Evolutionary conservation across 2,113 vertebrate species (phyloP), one percentile per base, ranked within the genome.

Genomic region (Fulica atra): DNA sequence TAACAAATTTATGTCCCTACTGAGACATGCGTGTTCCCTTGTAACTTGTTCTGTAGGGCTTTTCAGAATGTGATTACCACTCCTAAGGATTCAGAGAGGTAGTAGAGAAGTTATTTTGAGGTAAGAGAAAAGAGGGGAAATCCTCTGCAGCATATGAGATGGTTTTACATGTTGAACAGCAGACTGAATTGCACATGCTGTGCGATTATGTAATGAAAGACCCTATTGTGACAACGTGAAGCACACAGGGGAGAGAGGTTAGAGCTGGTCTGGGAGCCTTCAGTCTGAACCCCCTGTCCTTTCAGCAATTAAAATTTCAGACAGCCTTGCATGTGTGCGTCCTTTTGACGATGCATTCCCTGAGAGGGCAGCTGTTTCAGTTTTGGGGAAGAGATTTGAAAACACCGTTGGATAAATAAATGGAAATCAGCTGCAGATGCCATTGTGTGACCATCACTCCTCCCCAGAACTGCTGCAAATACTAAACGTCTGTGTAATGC

Each of bases 261-360:
- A 65, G 84, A 76, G 57, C 65, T 76, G 79, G 54, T 92, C 80
- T 92, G 72, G 10, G 2, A 94, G 59, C 69, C 79, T 95, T 76
- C 66, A 72, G 50, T 24, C 48, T 95, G 81, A 89, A 85, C 80
- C 84, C 94, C 50, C 77, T 70, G 31, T 89, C 92, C 73, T 88
- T 92, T 66, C 53, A 76, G 73, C 90, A 94, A 87, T 94, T 87
- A 96, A 92, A 81, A 94, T 91, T 96, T 94, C 91, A 95, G 82
- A 51, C 60, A 83, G 77, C 59, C 54, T 92, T 70, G 81, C 69
- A 54, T 85, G 54, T 89, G 66, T 69, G 53, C 21, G 0, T 93
- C 86, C 85, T 94, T 95, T 82, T 54, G 83, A 81, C 57, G 28
- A 65, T 65, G 56, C 51, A 51, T 88, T 90, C 76, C 46, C 63